These are phyloP conservation scores for Diploptera punctata DNA, from an alignment of 2,888 invertebrate genomes.

Conservation along the genomic window DNA sequence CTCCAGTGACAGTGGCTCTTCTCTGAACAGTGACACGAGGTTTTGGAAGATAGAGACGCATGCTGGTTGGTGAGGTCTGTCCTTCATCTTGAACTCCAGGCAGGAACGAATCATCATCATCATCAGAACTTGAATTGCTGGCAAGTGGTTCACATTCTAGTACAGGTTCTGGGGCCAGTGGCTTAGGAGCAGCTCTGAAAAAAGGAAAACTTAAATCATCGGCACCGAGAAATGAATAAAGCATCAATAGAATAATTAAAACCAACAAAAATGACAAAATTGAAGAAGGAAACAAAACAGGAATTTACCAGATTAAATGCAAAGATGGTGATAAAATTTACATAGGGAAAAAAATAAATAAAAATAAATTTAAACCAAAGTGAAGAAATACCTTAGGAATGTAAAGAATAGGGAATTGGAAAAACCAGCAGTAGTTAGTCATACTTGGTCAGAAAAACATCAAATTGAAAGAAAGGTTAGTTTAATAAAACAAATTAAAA, in stretches of 20 bases:
- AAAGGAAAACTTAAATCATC: not conserved
- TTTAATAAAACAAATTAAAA: too few relatives aligned
- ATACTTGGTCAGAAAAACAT: too few relatives aligned
- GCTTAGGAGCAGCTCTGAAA: conserved; percentile 31
- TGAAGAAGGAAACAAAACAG: too few relatives aligned
- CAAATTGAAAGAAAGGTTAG: too few relatives aligned
- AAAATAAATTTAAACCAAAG: too few relatives aligned
- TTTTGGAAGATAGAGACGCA: conserved; percentile 74
- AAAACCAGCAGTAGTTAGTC: too few relatives aligned
- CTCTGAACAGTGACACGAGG: conserved; percentile 78
- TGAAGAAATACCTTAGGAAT: too few relatives aligned
- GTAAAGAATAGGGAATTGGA: too few relatives aligned
- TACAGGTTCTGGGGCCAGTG: conserved; percentile 2
- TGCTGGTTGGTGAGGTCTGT: conserved; percentile 50
- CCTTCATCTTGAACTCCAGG: conserved; percentile 48
- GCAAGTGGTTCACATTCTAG: conserved; percentile 27
- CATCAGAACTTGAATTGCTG: conserved; percentile 41
- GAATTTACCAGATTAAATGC: too few relatives aligned
- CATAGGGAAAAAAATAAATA: not conserved
- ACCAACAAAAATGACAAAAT: too few relatives aligned
- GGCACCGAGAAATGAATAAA: not conserved
- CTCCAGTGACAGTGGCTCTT: conserved; percentile 88
- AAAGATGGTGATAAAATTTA: too few relatives aligned
- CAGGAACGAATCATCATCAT: conserved; percentile 55
- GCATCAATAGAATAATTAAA: too few relatives aligned